A percentile compares a stretch with the other conserved stretches of the same genome.
Evolutionary conservation across 2,113 vertebrate species (phyloP).

Genomic region (Gadus macrocephalus): DNA sequence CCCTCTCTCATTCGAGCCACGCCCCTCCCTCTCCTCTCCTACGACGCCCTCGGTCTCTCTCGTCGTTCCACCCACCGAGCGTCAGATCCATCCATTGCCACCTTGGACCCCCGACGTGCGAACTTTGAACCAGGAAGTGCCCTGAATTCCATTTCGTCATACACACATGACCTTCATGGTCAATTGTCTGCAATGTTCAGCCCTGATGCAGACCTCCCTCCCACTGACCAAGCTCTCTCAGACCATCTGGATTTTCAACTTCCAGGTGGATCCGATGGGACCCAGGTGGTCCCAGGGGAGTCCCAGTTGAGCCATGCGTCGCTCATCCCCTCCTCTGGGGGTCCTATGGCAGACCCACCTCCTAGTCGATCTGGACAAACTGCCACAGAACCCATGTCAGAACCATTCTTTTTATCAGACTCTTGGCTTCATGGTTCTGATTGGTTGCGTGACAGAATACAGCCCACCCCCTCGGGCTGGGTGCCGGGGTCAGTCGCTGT

Average conservation of each 20-base stretch:
- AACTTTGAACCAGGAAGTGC: neutral
- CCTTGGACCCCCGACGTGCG: too few relatives aligned
- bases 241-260: too few relatives aligned
- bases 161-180: conserved; percentile 2
- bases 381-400: too few relatives aligned
- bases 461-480: neutral
- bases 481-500: neutral
- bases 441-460: neutral
- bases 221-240: too few relatives aligned
- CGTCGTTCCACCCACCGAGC: neutral
- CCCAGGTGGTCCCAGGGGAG: too few relatives aligned
- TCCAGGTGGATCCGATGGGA: too few relatives aligned
- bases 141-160: conserved; percentile 5
- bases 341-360: too few relatives aligned
- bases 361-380: too few relatives aligned
- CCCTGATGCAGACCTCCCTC: too few relatives aligned
- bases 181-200: too few relatives aligned
- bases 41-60: neutral
- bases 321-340: too few relatives aligned
- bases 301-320: too few relatives aligned
- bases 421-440: neutral
- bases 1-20: neutral
- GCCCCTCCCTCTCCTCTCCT: neutral
- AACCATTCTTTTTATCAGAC: neutral
- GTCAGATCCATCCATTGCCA: neutral